phyloP scores from a whole-genome alignment of 1,140 invertebrate genomes.

The Aricia agestis region DNA sequence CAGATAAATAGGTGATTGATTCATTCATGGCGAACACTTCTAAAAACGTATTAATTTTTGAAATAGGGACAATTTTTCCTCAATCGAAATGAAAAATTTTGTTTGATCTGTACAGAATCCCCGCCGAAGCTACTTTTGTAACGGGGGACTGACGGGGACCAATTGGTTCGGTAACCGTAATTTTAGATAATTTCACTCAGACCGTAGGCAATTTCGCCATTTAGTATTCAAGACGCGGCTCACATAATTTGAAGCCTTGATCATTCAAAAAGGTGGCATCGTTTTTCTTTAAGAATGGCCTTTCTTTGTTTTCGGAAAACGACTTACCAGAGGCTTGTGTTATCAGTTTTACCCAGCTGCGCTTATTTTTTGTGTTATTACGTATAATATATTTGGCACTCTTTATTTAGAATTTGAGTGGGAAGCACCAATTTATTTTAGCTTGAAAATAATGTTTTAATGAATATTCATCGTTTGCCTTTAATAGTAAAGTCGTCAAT shows the following conservation, averaged over 20 bases:
- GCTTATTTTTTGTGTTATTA: background rate
- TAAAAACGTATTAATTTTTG: constrained; percentile 6
- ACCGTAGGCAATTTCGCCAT: constrained; percentile 19
- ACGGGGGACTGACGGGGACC: constrained; percentile 33
- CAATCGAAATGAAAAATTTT: constrained; percentile 3
- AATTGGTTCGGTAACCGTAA: constrained; percentile 52
- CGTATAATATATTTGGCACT: no score
- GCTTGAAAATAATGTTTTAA: no score
- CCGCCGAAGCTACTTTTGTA: background rate
- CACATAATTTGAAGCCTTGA: constrained; percentile 55
- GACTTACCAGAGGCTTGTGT: background rate
- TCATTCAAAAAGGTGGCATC: constrained; percentile 32
- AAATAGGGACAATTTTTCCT: background rate
- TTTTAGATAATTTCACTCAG: constrained; percentile 45
- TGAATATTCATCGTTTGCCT: no score
- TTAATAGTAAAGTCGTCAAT: no score
- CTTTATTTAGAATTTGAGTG: no score
- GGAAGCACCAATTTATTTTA: no score
- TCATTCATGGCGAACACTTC: background rate
- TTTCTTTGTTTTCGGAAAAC: constrained; percentile 31
- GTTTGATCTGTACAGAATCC: constrained; percentile 2
- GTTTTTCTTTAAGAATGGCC: constrained; percentile 26
- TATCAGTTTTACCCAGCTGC: background rate
- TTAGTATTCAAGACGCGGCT: constrained; percentile 53
- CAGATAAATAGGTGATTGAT: background rate